A percentile compares a stretch with the other conserved stretches of the same genome.
Evolutionary conservation across 2,113 vertebrate species (phyloP).

Genomic region (Hystrix cristata): DNA sequence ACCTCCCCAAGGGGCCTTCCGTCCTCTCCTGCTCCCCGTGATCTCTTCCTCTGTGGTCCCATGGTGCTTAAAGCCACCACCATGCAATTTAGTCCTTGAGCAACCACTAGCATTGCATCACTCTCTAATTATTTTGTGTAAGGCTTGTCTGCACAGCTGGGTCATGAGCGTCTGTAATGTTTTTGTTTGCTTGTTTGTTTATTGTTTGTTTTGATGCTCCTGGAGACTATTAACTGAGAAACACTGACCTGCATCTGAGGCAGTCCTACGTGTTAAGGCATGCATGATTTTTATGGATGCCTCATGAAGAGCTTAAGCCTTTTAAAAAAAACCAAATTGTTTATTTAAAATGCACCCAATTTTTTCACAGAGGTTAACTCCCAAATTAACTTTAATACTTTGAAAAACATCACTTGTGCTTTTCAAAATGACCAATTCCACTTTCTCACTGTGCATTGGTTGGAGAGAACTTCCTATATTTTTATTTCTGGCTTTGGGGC

Average conservation of each 20-base stretch:
- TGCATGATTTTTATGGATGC: not conserved
- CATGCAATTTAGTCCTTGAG: slow-evolving; percentile 59
- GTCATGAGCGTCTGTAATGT: slow-evolving; percentile 63
- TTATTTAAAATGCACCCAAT: not conserved
- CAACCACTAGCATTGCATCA: slow-evolving; percentile 70
- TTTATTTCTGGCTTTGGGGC: slow-evolving; percentile 68
- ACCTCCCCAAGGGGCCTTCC: slow-evolving; percentile 7
- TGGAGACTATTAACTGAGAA: slow-evolving; percentile 64
- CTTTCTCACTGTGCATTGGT: slow-evolving; percentile 43
- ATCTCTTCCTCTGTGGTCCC: slow-evolving; percentile 4
- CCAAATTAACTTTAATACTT: slow-evolving; percentile 10
- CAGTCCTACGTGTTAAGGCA: slow-evolving; percentile 44
- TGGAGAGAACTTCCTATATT: slow-evolving; percentile 71
- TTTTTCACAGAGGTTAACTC: slow-evolving; percentile 44
- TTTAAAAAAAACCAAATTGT: not conserved
- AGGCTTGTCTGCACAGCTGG: slow-evolving; percentile 70
- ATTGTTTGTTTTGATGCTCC: slow-evolving; percentile 71
- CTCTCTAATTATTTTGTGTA: slow-evolving; percentile 69
- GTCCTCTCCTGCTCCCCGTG: not conserved
- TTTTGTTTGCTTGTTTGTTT: slow-evolving; percentile 78
- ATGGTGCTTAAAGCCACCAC: not conserved
- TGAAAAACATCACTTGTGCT: not conserved
- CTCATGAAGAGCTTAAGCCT: not conserved
- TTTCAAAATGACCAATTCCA: slow-evolving; percentile 66
- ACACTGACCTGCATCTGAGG: slow-evolving; percentile 52